Conservation (phyloP, 1,140 invertebrate genomes). For the Ylistrum balloti region DNA sequence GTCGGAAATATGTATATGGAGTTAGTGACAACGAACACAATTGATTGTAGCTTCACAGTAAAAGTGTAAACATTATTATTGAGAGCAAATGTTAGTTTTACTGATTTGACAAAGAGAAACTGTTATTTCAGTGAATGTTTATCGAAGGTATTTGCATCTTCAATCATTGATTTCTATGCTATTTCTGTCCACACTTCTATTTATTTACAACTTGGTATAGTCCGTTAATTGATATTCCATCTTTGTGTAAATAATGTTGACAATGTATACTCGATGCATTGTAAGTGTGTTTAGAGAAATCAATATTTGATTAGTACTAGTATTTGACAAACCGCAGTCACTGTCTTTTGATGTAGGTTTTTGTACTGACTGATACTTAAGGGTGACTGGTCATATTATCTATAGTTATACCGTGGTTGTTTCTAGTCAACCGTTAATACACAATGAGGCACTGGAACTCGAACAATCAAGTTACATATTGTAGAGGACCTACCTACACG, state of each 20-base stretch:
- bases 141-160: background rate
- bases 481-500: background rate
- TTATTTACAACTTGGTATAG: background rate
- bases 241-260: background rate
- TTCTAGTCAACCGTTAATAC: background rate
- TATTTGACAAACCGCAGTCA: background rate
- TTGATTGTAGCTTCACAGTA: background rate
- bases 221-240: background rate
- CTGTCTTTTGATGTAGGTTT: background rate
- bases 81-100: slow-evolving; percentile 6
- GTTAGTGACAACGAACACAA: background rate
- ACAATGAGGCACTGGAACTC: background rate
- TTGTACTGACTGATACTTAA: background rate
- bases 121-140: background rate
- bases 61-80: background rate
- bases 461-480: background rate
- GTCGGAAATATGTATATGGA: background rate
- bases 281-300: background rate
- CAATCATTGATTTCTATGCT: background rate
- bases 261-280: background rate
- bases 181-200: background rate
- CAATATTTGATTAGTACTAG: background rate
- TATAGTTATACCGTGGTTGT: background rate
- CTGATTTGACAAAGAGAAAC: background rate
- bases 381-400: background rate